Percentiles rank a stretch among this genome's conserved stretches.
Evolutionary conservation across 2,113 vertebrate species (phyloP).

Genomic region (Merops nubicus): DNA sequence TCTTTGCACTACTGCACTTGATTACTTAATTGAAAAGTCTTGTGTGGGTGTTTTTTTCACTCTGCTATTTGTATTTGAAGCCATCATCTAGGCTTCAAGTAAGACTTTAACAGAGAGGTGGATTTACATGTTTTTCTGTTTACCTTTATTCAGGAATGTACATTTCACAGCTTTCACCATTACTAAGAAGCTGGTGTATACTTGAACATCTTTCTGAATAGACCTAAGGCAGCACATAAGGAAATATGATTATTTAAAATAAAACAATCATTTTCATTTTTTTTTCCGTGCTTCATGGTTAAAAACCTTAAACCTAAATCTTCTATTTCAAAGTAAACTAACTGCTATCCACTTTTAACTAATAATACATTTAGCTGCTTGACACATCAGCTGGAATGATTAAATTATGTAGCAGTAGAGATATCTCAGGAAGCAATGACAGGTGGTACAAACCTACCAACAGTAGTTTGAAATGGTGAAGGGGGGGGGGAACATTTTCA

Average conservation of each 20-base stretch:
- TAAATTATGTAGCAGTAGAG: conserved; percentile 74
- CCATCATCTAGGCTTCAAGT: neutral
- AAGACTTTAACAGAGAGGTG: neutral
- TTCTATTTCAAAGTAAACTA: conserved; percentile 70
- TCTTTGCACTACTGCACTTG: neutral
- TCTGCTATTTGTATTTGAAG: neutral
- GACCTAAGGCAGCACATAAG: neutral
- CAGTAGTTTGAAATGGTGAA: conserved; percentile 9
- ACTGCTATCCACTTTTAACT: conserved; percentile 65
- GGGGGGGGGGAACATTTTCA: conserved; percentile 33
- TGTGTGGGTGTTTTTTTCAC: neutral
- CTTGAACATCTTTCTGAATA: neutral
- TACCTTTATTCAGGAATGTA: neutral
- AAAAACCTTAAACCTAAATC: conserved; percentile 37
- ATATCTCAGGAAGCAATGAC: conserved; percentile 66
- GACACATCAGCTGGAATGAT: conserved; percentile 78
- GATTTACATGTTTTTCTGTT: neutral
- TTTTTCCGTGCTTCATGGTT: conserved; percentile 29
- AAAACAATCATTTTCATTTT: neutral
- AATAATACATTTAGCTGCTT: conserved; percentile 73
- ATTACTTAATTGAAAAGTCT: neutral
- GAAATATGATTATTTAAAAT: conserved; percentile 18
- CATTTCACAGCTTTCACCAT: neutral
- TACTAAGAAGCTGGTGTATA: neutral
- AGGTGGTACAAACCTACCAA: conserved; percentile 71